Base-by-base conservation (phyloP, 2,888 invertebrate species). In the Fissipunctia ypsillon region DNA sequence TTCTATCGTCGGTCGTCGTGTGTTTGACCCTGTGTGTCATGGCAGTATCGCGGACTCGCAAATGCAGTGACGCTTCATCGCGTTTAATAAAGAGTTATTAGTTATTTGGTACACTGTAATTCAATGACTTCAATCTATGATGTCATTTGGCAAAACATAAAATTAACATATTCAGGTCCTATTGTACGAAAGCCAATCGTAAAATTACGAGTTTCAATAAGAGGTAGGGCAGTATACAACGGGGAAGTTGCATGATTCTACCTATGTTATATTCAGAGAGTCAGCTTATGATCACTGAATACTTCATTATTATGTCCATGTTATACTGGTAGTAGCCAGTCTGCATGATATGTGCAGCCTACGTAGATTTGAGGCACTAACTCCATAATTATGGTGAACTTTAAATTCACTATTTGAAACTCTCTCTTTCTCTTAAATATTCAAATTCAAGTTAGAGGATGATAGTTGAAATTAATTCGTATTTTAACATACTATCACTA, bases 51-150 rank as follows among this genome's bases (percentile, higher is more conserved):
- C 70, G 45, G 69, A 72, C 79, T 77, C 61, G 70, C 67, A 69
- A 78, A 78, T 78, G 75, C 76, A 83, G 74, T 76, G 81, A 79
- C 61, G 69, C 52, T 66, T 71, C 80, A 85, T 83, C 64, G 73
- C 61, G 35, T 76, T 80, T 84, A 87, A 86, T 89, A 90, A 87
- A 85, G 80, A 81, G 80, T 81, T 85, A 89, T 87, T 89, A 81
- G 12, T 57, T 79, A 72, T 73, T 72, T 72, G 52, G 68, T 78
- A 73, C 82, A 84, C 80, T 85, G 78, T 77, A 88, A 86, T 75
- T 74, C 66, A 69, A 76, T 84, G 60, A 76, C 61, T 84, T 56
- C 56, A 69, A 83, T 84, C 78, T 76, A 88, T 90, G 89, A 89
- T 85, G 88, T 89, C 88, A 90, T 84, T 61, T 72, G 67, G 71